A percentile compares a stretch with the other conserved stretches of the same genome.
Evolutionary conservation across 2,113 vertebrate species (phyloP).

Genomic region (Pelmatolapia mariae): DNA sequence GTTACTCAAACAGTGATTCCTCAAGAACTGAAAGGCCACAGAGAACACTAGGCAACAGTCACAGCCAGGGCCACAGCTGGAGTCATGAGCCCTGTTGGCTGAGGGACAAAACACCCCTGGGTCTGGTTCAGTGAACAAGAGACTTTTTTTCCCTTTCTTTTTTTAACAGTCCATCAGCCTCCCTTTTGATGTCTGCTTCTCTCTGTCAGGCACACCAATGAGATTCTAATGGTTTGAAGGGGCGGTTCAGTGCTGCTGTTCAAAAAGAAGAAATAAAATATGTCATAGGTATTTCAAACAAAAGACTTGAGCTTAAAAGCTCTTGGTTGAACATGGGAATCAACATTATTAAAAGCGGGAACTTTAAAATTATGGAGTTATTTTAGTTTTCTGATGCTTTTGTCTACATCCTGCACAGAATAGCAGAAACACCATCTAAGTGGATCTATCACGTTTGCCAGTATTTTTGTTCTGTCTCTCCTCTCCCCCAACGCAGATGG

Average conservation of each 20-base stretch:
- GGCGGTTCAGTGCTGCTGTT: background rate
- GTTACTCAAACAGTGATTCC: background rate
- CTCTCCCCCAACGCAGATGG: background rate
- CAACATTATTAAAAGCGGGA: background rate
- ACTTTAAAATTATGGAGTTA: background rate
- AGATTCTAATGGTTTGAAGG: background rate
- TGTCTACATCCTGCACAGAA: background rate
- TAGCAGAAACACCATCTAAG: background rate
- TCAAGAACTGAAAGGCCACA: background rate
- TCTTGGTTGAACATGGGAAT: background rate
- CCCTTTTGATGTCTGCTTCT: background rate
- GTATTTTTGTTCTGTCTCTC: background rate
- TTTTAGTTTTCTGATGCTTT: background rate
- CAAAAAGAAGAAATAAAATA: background rate
- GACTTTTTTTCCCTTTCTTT: background rate
- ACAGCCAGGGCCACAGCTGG: slow-evolving; percentile 28
- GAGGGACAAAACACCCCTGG: background rate
- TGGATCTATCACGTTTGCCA: background rate
- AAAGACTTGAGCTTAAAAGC: background rate
- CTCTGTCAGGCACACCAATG: background rate
- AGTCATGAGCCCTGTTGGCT: background rate
- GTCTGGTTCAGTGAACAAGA: background rate
- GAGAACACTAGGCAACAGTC: background rate
- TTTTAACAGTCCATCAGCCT: background rate
- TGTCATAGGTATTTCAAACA: background rate